Base-by-base conservation (phyloP, 2,113 vertebrate species). In the Propithecus coquereli region DNA sequence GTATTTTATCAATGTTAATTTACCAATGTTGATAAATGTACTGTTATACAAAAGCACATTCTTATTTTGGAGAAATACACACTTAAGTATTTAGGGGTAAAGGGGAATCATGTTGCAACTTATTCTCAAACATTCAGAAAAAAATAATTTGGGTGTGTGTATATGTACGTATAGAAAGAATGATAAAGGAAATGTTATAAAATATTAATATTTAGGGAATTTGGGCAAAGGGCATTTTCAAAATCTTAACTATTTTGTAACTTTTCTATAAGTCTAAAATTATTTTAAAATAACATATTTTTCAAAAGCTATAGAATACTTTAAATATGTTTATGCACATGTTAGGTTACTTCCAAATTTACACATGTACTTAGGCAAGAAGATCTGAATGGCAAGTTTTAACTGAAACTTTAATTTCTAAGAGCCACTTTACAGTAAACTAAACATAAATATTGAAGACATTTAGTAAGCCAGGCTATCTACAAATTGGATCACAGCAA, bases 371-470 rank as follows among this genome's bases (percentile, higher is more conserved):
- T 82, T 84, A 88, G 14, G 65, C 18, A 88, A 61, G 18, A 88
- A 88, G 23, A 87, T 66, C 22, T 87, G 63, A 96, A 90, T 90
- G 45, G 45, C 59, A 85, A 90, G n/a, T 70, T 95, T 95, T 57
- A 74, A 95, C n/a, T 90, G 32, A 90, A 97, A 87, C 8, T 71
- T 93, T 87, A 89, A 80, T 92, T 90, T 90, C 73, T 90, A 80
- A 37, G 23, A 73, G 52, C 22, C 7, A 91, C 37, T 96, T 93
- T 81, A 82, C 0, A 79, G 37, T 93, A 89, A 89, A 91, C 79
- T 82, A 94, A 93, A 86, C 5, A 4, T n/a, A 88, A 96, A 86
- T 89, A 68, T 25, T 81, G 16, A 91, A 80, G 57, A 1, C 59
- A 87, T 80, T 90, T 92, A 94, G n/a, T 25, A 88, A 93, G 13